phyloP scores from a whole-genome alignment of 1,140 invertebrate genomes.

The Drosophila ironensis region DNA sequence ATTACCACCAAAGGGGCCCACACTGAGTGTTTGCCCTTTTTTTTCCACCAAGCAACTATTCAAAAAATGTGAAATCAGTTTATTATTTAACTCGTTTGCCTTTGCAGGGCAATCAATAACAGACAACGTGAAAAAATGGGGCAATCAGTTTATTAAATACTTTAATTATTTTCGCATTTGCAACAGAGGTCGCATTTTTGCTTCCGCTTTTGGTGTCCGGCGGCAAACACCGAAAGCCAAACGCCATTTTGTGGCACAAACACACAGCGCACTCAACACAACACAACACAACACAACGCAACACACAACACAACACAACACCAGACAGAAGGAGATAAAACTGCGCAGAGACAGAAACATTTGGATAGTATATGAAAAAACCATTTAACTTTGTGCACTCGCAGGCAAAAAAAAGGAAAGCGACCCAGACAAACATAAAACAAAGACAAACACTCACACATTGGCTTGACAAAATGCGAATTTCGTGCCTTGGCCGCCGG shows the following conservation, averaged over 20 bases:
- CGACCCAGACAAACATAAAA: conserved; percentile 14
- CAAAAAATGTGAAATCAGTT: neutral
- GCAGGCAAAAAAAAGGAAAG: conserved; percentile 27
- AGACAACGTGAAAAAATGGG: neutral
- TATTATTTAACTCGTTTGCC: neutral
- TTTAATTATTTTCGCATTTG: conserved; percentile 13
- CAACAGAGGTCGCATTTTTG: neutral
- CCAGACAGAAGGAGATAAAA: neutral
- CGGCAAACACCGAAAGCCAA: conserved; percentile 18
- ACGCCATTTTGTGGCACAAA: conserved; percentile 1
- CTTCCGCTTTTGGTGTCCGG: neutral
- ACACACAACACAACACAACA: too few species aligned
- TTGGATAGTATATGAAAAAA: conserved; percentile 30
- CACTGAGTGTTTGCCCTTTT: too few species aligned
- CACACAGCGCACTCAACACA: too few species aligned
- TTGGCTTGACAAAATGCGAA: conserved; percentile 18
- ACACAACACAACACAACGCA: too few species aligned
- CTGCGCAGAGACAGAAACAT: neutral
- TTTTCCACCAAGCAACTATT: neutral
- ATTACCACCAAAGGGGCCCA: too few species aligned
- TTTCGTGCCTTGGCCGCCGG: conserved; percentile 18
- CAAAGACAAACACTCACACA: conserved; percentile 12
- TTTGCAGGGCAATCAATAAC: neutral
- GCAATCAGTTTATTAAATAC: conserved; percentile 1
- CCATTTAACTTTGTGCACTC: conserved; percentile 51